phyloP scores from a whole-genome alignment of 1,140 invertebrate species.

The Ooceraea biroi region DNA sequence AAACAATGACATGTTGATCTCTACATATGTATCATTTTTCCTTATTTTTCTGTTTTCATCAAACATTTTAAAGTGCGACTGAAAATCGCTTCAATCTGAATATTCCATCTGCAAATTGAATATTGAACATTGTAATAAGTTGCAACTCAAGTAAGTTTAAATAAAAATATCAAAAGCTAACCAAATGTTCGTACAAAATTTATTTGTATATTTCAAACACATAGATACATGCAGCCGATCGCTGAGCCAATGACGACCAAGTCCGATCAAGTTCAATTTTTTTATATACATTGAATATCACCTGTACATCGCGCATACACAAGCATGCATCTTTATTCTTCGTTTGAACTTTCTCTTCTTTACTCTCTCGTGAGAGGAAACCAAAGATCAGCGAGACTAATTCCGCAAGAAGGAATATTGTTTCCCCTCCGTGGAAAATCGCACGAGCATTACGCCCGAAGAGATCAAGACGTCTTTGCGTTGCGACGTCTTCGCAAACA shows the following conservation, averaged over 20 bases:
- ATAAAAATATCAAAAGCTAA: not conserved
- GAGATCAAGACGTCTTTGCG: constrained; percentile 52
- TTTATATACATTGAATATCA: not conserved
- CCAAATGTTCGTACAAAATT: not conserved
- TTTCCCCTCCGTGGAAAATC: constrained; percentile 34
- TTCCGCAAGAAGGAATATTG: constrained; percentile 41
- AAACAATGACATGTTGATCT: constrained; percentile 4
- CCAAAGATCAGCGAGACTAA: constrained; percentile 54
- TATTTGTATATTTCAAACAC: not conserved
- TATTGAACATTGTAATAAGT: not conserved
- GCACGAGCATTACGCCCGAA: constrained; percentile 28
- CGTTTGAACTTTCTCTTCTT: not conserved
- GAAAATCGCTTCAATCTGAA: constrained; percentile 1
- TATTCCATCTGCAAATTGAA: not conserved
- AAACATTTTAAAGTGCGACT: not conserved
- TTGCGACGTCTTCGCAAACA: constrained; percentile 37
- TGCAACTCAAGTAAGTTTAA: not conserved
- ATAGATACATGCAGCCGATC: not conserved
- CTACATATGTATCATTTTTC: not conserved
- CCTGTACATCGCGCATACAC: constrained; percentile 4
- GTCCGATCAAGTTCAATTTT: not conserved
- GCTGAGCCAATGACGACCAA: not conserved
- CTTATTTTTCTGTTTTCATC: not conserved
- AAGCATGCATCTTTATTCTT: not conserved
- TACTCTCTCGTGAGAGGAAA: constrained; percentile 20